A percentile compares a stretch with the other conserved stretches of the same genome.
phyloP scores from a whole-genome alignment of 2,113 vertebrate species.

The Dasyurus viverrinus region DNA sequence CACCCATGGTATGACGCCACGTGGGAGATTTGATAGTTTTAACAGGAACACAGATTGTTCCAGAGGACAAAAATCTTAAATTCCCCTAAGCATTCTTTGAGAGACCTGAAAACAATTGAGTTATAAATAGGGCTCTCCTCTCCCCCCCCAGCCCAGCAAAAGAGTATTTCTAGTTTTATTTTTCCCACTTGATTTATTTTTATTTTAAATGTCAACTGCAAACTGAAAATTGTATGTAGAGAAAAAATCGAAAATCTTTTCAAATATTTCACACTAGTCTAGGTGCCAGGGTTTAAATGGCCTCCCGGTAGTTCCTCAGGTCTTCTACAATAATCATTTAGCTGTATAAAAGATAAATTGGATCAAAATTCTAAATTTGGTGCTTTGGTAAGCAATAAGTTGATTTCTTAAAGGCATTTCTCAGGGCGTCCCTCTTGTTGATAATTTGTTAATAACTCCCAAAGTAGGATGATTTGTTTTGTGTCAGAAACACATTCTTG shows the following conservation, averaged over 20 bases:
- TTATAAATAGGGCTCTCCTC: neutral
- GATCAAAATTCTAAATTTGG: neutral
- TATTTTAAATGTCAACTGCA: neutral
- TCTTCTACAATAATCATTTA: neutral
- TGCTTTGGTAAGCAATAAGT: neutral
- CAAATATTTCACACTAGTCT: neutral
- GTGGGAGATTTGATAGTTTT: neutral
- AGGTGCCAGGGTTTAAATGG: neutral
- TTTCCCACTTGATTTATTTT: neutral
- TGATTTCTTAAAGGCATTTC: constrained; percentile 20
- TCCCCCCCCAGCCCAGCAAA: neutral
- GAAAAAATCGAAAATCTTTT: constrained; percentile 1
- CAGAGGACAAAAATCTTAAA: neutral
- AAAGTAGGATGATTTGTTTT: neutral
- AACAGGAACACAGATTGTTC: constrained; percentile 3
- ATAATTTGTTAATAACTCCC: neutral
- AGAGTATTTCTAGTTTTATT: neutral
- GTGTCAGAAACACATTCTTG: neutral
- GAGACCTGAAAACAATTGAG: constrained; percentile 10
- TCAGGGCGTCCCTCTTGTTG: constrained; percentile 43
- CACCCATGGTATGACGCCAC: neutral
- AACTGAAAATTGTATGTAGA: neutral
- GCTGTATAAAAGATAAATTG: neutral
- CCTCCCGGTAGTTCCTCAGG: neutral
- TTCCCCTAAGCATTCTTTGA: neutral